phyloP scores from a whole-genome alignment of 2,113 vertebrate species.

The Cryptomyrus ogoouensis region DNA sequence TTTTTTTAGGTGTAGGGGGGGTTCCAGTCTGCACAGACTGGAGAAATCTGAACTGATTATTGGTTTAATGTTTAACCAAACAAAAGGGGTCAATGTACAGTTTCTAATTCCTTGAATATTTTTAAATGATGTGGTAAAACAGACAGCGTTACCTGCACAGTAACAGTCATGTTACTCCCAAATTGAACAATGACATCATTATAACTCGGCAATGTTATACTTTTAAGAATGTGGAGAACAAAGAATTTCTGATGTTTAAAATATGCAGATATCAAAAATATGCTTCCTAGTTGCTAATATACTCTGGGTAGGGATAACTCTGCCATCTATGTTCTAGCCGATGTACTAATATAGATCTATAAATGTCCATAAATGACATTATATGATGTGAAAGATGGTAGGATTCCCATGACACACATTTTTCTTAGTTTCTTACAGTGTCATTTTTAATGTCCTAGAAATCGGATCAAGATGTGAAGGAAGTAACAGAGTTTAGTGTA shows the following conservation, averaged over 20 bases:
- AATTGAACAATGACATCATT: background rate
- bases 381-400: background rate
- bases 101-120: background rate
- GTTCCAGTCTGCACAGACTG: background rate
- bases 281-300: background rate
- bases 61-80: background rate
- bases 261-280: background rate
- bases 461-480: constrained; percentile 72
- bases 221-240: background rate
- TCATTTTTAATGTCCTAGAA: constrained; percentile 53
- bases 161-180: background rate
- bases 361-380: background rate
- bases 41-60: background rate
- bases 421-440: background rate
- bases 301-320: background rate
- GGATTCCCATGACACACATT: background rate
- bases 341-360: background rate
- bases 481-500: constrained; percentile 69
- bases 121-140: background rate
- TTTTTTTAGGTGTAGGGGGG: background rate
- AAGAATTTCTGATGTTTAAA: background rate
- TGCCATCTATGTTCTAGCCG: background rate
- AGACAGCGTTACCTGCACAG: background rate
- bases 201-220: background rate
- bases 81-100: background rate